Evolutionary conservation across 2,888 invertebrate genomes (phyloP), one percentile per base, ranked within the genome.

Genomic region (Elmis aenea): DNA sequence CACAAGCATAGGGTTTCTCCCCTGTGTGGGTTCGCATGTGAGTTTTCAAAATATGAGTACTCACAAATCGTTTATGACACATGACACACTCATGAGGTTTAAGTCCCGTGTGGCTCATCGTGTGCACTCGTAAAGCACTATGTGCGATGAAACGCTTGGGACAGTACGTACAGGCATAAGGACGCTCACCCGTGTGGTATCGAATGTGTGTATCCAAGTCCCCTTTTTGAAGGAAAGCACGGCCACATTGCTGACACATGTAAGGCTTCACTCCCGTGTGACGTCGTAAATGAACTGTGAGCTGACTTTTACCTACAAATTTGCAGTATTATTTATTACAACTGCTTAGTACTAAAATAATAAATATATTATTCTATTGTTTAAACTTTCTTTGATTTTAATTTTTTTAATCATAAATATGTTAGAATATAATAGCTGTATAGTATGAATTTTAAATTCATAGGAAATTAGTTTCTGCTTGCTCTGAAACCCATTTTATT

Each of bases 21-120:
- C 42, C 45, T 20, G 45, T 35, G 31, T 50, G 50, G 5, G 42
- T 48, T 23, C 48, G 26, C 46, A 46, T 45, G 22, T 50, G 50
- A n/a, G 42, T 46, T 26, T 46, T 37, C 25, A 50, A 35, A 13
- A 46, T 33, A 16, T 43, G 39, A 4, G 38, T 31, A 22, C 39
- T 39, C 2, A 39, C 36, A 31, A 43, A 43, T 21, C 39, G 9
- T 26, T 43, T 43, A 11, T 31, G 31, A 22, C 43, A 43, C 2
- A 39, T 22, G 9, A 24, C 28, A 20, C 43, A 43, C 15, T 24
- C 27, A 23, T 43, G 39, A 5, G 43, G 39, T 23, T 39, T 39
- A 13, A 39, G 16, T 5, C 43, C 43, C 3, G 38, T 43, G 13
- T 43, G 43, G 1, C 43, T 20, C 39, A 39, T 43, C 12, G 31